These are phyloP conservation scores for Morpho deidamia DNA, from an alignment of 2,888 invertebrate species.

Conservation along the genomic window DNA sequence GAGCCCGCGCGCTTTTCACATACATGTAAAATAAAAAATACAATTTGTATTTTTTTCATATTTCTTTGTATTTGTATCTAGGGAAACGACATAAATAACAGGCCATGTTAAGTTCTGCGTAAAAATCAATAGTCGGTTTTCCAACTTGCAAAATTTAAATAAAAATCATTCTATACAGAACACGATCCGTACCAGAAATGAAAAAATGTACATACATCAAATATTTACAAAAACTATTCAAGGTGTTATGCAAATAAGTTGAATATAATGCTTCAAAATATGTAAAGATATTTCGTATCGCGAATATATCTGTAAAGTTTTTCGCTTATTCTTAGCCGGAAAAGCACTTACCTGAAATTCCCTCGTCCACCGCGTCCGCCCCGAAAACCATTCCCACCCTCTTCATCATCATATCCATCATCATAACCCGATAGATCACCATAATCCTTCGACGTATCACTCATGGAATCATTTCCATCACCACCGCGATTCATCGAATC, in stretches of 20 bases:
- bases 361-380: slow-evolving; percentile 62
- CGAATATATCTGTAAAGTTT: too few relatives aligned
- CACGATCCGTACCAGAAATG: too few relatives aligned
- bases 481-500: slow-evolving; percentile 40
- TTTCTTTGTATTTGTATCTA: not conserved
- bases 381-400: slow-evolving; percentile 51
- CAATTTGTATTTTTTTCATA: too few relatives aligned
- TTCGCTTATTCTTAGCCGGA: too few relatives aligned
- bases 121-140: not conserved
- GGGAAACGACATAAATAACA: not conserved
- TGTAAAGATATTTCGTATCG: not conserved
- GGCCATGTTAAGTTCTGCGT: not conserved
- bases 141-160: too few relatives aligned
- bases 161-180: too few relatives aligned
- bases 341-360: slow-evolving; percentile 54
- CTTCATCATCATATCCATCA: slow-evolving; percentile 63
- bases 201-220: not conserved
- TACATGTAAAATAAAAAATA: too few relatives aligned
- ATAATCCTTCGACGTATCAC: slow-evolving; percentile 56
- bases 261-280: not conserved
- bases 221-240: not conserved
- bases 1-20: too few relatives aligned
- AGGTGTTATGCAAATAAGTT: not conserved
- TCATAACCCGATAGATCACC: slow-evolving; percentile 52
- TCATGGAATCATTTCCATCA: slow-evolving; percentile 37